phyloP scores from a whole-genome alignment of 2,113 vertebrate species.

The Larimichthys crocea region DNA sequence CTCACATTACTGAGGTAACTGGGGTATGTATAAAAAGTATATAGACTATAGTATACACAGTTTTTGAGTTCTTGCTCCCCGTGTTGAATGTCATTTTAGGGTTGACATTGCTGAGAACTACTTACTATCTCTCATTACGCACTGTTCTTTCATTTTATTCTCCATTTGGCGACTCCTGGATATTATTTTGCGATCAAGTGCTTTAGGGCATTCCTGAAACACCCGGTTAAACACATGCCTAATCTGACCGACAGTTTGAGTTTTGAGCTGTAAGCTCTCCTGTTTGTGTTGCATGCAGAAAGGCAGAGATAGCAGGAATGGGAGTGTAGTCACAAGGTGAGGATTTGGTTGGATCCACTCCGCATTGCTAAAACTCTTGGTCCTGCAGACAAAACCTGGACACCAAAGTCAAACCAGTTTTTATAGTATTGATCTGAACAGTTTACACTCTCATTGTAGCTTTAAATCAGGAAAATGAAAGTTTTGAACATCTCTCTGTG shows the following conservation, averaged over 20 bases:
- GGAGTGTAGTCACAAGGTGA: neutral
- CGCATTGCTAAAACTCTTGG: slow-evolving; percentile 42
- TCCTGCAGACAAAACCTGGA: slow-evolving; percentile 57
- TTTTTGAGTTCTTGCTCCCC: too few species aligned
- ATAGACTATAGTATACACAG: too few species aligned
- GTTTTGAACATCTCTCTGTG: neutral
- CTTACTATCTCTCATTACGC: too few species aligned
- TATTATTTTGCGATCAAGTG: slow-evolving; percentile 31
- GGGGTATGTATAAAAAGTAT: too few species aligned
- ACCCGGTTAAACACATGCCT: slow-evolving; percentile 63
- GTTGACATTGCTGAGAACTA: too few species aligned
- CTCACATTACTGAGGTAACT: too few species aligned
- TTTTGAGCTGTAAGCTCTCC: neutral
- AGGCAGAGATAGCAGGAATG: neutral
- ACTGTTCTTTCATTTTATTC: too few species aligned
- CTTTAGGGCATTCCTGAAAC: slow-evolving; percentile 63
- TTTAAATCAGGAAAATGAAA: slow-evolving; percentile 27
- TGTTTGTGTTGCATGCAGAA: neutral
- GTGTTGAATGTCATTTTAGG: too few species aligned
- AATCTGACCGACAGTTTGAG: slow-evolving; percentile 65
- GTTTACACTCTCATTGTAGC: slow-evolving; percentile 24
- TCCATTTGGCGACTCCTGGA: too few species aligned
- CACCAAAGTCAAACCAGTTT: slow-evolving; percentile 36
- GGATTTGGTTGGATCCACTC: neutral
- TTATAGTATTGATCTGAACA: neutral